Percentiles rank a stretch among this genome's conserved stretches.
Conservation (phyloP, 2,113 vertebrate genomes). For the Dromaius novaehollandiae region DNA sequence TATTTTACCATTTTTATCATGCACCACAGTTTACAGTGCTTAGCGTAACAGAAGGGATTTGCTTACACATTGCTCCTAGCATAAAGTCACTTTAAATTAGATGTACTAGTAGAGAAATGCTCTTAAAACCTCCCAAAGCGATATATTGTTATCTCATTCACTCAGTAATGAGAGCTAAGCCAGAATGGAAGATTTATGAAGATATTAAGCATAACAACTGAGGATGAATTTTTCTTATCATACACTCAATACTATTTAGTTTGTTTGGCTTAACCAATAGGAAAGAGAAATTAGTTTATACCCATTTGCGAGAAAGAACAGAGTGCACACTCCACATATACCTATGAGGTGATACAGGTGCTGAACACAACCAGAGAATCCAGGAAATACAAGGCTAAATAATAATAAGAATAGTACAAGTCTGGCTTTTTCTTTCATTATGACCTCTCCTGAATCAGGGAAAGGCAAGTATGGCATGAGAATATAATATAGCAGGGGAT, state of each 20-base stretch:
- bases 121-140: constrained; percentile 11
- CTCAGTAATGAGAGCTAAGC: constrained; percentile 12
- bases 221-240: constrained; percentile 1
- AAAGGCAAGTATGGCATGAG: neutral
- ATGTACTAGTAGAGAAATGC: neutral
- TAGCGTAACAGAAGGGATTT: constrained; percentile 23
- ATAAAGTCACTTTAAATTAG: constrained; percentile 33
- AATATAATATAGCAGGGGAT: neutral
- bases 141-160: neutral
- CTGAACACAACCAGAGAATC: neutral
- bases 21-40: neutral
- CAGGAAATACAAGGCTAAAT: neutral
- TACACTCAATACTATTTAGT: neutral
- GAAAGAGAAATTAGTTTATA: neutral
- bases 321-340: neutral
- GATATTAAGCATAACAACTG: neutral
- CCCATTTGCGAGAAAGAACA: neutral
- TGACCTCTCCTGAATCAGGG: neutral
- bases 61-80: neutral
- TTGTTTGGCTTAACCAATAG: neutral
- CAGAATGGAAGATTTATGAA: constrained; percentile 33
- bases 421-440: neutral
- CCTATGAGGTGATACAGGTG: neutral
- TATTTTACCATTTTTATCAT: constrained; percentile 17
- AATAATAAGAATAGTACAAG: neutral